Percentiles rank a stretch among this genome's conserved stretches.
These are phyloP conservation scores for Pygoscelis adeliae DNA, from an alignment of 2,113 vertebrate species.

Conservation along the genomic window DNA sequence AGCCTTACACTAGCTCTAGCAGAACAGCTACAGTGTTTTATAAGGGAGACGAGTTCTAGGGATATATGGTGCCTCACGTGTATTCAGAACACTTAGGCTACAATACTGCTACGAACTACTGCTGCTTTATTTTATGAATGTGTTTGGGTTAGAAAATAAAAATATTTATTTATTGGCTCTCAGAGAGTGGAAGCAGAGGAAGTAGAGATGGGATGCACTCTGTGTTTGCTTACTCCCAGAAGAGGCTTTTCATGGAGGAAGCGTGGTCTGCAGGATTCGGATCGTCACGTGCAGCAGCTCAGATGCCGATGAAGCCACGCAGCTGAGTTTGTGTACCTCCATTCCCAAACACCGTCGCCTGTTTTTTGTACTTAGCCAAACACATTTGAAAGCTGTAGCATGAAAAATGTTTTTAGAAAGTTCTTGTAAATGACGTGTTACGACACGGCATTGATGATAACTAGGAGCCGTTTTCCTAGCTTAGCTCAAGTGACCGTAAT, in stretches of 20 bases:
- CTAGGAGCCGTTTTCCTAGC: background rate
- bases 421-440: background rate
- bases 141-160: background rate
- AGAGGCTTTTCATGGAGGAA: background rate
- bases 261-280: background rate
- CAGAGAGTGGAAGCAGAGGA: background rate
- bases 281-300: background rate
- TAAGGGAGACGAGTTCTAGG: background rate
- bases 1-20: constrained; percentile 17
- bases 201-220: background rate
- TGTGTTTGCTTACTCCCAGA: background rate
- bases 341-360: background rate
- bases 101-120: background rate
- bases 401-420: background rate
- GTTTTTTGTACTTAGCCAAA: background rate
- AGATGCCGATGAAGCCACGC: accelerated
- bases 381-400: background rate
- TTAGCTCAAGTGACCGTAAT: background rate
- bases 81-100: background rate
- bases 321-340: background rate
- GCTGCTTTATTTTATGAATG: background rate
- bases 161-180: background rate
- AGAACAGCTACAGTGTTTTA: background rate
- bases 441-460: background rate
- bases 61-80: background rate